Percentiles rank a stretch among this genome's conserved stretches.
Conservation (phyloP, 23 tunicate genomes). For the Trididemnum clinides region DNA sequence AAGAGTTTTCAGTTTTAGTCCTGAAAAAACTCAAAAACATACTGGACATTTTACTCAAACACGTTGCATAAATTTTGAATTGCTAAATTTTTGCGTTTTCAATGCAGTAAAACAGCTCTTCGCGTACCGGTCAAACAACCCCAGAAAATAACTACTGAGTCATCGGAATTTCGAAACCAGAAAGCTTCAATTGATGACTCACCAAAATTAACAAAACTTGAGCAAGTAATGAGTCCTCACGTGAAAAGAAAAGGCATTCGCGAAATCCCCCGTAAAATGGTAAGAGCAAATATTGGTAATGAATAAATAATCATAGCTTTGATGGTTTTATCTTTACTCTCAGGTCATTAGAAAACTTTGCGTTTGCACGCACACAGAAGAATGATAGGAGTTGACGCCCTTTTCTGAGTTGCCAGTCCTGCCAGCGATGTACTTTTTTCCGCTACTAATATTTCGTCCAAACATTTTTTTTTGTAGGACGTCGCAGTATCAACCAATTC, state of each 20-base stretch:
- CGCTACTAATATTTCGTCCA: background rate
- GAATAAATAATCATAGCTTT: no score
- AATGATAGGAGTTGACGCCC: no score
- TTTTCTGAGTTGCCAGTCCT: no score
- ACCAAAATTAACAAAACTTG: background rate
- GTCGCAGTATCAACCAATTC: background rate
- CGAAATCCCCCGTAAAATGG: background rate
- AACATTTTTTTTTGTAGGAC: background rate
- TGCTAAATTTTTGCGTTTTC: no score
- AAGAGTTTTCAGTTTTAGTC: no score
- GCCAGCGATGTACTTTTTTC: background rate
- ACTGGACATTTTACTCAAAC: no score
- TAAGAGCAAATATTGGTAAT: background rate
- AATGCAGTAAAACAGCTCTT: background rate
- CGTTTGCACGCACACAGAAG: no score
- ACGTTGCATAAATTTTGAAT: no score
- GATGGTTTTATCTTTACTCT: no score
- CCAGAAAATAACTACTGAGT: background rate
- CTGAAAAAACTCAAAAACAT: no score
- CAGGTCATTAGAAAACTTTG: no score
- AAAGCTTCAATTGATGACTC: background rate
- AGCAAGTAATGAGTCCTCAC: background rate
- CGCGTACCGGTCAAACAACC: background rate
- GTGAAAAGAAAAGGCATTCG: slow-evolving; percentile 5
- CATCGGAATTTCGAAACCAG: background rate